Percentiles rank a stretch among this genome's conserved stretches.
Conservation (phyloP, 1,140 invertebrate genomes). For the Paracyclopina nana region DNA sequence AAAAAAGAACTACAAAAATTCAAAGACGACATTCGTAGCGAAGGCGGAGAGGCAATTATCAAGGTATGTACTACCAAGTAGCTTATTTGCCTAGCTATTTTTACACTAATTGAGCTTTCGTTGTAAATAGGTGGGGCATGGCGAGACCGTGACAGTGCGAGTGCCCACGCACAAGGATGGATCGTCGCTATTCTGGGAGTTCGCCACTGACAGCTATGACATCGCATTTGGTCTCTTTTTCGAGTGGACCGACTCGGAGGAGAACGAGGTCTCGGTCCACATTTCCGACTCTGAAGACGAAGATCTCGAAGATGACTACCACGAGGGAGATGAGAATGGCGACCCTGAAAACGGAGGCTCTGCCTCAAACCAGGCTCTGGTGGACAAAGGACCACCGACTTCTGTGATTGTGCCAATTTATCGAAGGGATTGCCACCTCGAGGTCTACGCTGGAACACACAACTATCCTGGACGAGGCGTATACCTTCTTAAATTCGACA, state of each 20-base stretch:
- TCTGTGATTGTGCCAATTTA: slow-evolving; percentile 76
- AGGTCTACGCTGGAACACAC: slow-evolving; percentile 93
- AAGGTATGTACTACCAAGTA: too few species aligned
- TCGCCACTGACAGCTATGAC: slow-evolving; percentile 94
- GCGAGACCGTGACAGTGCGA: slow-evolving; percentile 87
- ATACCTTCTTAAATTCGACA: slow-evolving; percentile 97
- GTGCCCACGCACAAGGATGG: slow-evolving; percentile 93
- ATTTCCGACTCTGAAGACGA: slow-evolving; percentile 83
- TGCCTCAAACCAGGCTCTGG: background rate
- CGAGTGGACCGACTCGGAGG: slow-evolving; percentile 80
- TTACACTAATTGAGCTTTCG: background rate
- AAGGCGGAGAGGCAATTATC: slow-evolving; percentile 76
- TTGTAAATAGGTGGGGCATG: slow-evolving; percentile 86
- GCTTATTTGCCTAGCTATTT: too few species aligned
- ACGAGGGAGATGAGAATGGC: slow-evolving; percentile 24
- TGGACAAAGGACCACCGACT: slow-evolving; percentile 34
- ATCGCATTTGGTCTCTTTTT: slow-evolving; percentile 97
- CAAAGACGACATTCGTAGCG: slow-evolving; percentile 63
- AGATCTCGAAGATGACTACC: slow-evolving; percentile 47
- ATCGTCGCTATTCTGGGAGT: slow-evolving; percentile 94
- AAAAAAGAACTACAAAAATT: slow-evolving; percentile 71
- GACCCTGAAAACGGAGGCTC: slow-evolving; percentile 16
- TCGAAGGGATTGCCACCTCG: slow-evolving; percentile 81
- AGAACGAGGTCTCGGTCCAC: slow-evolving; percentile 52
- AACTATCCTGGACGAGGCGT: slow-evolving; percentile 88